Evolutionary conservation across 2,113 vertebrate species (phyloP).

Genomic region (Bubo blakistoni): DNA sequence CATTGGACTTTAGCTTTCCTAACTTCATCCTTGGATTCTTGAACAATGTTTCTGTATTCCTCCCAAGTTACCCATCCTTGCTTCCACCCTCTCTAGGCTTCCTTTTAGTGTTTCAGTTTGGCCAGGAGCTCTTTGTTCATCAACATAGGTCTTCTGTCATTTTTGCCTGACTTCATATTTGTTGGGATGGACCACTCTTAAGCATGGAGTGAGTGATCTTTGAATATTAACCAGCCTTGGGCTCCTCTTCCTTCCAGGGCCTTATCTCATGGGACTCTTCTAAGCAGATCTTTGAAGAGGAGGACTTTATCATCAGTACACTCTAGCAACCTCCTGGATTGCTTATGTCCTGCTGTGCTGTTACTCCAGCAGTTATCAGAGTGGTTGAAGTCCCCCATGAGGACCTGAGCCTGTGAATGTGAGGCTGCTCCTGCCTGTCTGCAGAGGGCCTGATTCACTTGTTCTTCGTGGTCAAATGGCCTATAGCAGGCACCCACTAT

Average conservation of each 20-base stretch:
- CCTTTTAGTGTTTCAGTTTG: neutral
- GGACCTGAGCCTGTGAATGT: neutral
- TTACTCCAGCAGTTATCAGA: neutral
- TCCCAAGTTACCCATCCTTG: fast-evolving
- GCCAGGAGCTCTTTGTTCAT: neutral
- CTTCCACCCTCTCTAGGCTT: neutral
- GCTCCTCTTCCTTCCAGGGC: neutral
- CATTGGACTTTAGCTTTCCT: neutral
- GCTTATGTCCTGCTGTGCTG: neutral
- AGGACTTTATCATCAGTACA: neutral
- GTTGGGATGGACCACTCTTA: neutral
- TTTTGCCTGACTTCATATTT: neutral
- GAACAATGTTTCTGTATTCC: neutral
- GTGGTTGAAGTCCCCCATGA: neutral
- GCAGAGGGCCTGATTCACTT: neutral
- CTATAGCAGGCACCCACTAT: neutral
- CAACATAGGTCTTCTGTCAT: fast-evolving
- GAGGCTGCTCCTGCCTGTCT: neutral
- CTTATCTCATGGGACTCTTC: neutral
- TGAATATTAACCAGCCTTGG: neutral
- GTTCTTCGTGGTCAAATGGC: neutral
- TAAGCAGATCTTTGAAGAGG: neutral
- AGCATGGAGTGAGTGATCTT: neutral
- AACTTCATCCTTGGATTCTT: neutral
- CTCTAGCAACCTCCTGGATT: neutral